These are phyloP conservation scores for Platycercus adscitus DNA, from an alignment of 2,113 vertebrate genomes.

Conservation along the genomic window DNA sequence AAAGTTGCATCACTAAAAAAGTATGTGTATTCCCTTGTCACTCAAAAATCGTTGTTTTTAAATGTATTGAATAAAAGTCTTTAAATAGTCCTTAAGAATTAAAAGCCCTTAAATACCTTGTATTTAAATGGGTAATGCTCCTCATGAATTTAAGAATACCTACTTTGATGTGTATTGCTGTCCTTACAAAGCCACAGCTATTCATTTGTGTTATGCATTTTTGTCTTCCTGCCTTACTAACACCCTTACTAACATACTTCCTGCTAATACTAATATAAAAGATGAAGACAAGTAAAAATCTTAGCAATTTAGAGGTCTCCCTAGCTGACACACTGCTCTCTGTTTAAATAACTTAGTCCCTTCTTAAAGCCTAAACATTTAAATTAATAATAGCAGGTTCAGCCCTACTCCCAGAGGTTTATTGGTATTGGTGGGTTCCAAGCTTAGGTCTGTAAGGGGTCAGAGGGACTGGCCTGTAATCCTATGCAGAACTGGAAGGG, in stretches of 20 bases:
- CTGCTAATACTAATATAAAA: not conserved
- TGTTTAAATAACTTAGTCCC: not conserved
- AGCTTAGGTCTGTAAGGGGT: not conserved
- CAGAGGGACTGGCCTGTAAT: not conserved
- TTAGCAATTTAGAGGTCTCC: not conserved
- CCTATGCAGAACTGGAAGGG: not conserved
- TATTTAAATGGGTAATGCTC: not conserved
- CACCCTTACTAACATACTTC: not conserved
- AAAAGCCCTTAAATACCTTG: not conserved
- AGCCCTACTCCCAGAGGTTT: not conserved
- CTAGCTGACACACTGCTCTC: not conserved
- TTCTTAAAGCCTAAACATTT: not conserved
- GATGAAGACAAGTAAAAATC: not conserved
- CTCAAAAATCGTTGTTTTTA: not conserved
- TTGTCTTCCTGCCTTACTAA: not conserved
- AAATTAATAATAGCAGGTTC: not conserved
- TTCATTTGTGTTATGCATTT: not conserved
- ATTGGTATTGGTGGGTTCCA: rapidly evolving
- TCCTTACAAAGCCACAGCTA: not conserved
- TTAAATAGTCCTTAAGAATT: not conserved
- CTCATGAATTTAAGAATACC: not conserved
- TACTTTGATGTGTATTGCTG: not conserved
- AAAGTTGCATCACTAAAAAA: not conserved
- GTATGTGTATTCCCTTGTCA: not conserved
- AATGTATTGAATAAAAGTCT: not conserved